These are phyloP conservation scores for Enteromius unitaeniatus DNA, from an alignment of 2,797 vertebrate species.

Conservation along the genomic window DNA sequence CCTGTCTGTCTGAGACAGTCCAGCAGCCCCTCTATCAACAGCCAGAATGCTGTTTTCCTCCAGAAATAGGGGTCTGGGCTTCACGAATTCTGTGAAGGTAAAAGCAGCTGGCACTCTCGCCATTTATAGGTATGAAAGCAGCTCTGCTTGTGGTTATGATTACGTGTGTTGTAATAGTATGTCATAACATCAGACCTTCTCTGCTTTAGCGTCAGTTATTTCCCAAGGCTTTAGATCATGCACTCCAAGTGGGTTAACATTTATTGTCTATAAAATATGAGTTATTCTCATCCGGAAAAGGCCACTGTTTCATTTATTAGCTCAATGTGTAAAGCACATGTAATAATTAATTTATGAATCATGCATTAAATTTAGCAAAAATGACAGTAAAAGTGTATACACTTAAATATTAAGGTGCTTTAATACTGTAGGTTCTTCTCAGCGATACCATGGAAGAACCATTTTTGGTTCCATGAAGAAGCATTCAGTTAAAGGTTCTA, in stretches of 20 bases:
- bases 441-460: too few species aligned
- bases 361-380: background rate
- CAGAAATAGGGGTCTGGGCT: constrained; percentile 36
- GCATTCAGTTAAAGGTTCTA: too few species aligned
- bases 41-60: constrained; percentile 47
- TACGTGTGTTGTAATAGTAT: constrained; percentile 19
- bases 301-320: background rate
- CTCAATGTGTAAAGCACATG: background rate
- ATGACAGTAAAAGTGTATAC: background rate
- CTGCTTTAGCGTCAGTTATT: background rate
- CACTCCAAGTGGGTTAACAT: background rate
- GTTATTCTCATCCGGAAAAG: background rate
- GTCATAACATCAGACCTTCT: constrained; percentile 22
- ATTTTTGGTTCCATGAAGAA: too few species aligned
- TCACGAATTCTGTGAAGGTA: constrained; percentile 15
- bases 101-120: constrained; percentile 29
- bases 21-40: constrained; percentile 62
- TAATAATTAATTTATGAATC: background rate
- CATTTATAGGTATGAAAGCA: constrained; percentile 29
- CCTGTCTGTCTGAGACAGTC: constrained; percentile 65
- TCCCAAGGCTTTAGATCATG: constrained; percentile 18
- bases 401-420: too few species aligned
- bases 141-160: constrained; percentile 1
- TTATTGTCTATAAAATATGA: constrained; percentile 16
- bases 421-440: too few species aligned